phyloP scores from a whole-genome alignment of 2,888 invertebrate genomes.

The Xanthia togata region DNA sequence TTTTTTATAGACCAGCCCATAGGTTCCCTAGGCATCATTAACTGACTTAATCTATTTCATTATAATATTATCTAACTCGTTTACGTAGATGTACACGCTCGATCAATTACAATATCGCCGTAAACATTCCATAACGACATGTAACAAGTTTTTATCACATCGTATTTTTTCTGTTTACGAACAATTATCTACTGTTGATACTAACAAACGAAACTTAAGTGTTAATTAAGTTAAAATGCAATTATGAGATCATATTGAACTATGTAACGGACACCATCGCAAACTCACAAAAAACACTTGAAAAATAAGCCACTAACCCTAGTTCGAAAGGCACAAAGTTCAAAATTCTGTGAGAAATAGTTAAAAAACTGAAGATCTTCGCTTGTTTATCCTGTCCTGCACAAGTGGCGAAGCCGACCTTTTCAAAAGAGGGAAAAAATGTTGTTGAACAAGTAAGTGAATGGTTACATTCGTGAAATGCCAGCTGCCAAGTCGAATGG shows the following conservation, averaged over 20 bases:
- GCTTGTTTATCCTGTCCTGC: conserved; percentile 59
- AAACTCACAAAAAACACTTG: conserved; percentile 26
- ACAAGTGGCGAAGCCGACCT: conserved; percentile 77
- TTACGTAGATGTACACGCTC: conserved; percentile 38
- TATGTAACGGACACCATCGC: conserved; percentile 68
- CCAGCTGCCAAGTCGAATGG: conserved; percentile 76
- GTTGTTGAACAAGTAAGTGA: conserved; percentile 69
- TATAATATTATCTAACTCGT: conserved; percentile 56
- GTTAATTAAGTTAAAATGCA: conserved; percentile 83
- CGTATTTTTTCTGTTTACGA: conserved; percentile 51
- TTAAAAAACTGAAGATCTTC: conserved; percentile 7
- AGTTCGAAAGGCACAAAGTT: conserved; percentile 6
- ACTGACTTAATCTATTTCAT: conserved; percentile 27
- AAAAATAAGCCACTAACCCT: not conserved
- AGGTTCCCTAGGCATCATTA: conserved; percentile 6
- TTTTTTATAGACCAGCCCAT: conserved; percentile 15
- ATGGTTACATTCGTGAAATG: conserved; percentile 80
- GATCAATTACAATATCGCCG: conserved; percentile 50
- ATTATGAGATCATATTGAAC: conserved; percentile 77
- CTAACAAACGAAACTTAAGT: conserved; percentile 75
- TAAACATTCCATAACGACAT: conserved; percentile 49
- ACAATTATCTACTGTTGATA: conserved; percentile 76
- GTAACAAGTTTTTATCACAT: conserved; percentile 62
- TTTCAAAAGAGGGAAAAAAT: conserved; percentile 79
- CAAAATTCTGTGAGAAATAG: conserved; percentile 6